phyloP scores from a whole-genome alignment of 2,113 vertebrate genomes.

The Callipepla squamata region DNA sequence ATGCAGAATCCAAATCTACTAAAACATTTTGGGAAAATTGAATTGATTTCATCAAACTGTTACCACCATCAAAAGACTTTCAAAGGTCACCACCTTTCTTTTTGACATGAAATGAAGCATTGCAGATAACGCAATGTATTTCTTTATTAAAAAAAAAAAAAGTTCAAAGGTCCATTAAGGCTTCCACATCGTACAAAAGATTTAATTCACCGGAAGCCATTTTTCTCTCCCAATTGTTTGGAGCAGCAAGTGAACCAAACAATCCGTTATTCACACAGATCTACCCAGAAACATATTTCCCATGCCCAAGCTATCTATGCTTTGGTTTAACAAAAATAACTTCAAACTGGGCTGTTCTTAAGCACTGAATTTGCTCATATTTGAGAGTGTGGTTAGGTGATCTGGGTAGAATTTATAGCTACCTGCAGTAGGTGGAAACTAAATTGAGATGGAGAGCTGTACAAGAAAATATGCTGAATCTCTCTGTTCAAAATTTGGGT shows the following conservation, averaged over 20 bases:
- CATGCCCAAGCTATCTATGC: neutral
- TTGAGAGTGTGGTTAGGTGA: accelerated
- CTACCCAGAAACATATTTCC: constrained; percentile 35
- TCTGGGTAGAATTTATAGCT: neutral
- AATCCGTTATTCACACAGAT: constrained; percentile 61
- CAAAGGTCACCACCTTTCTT: constrained; percentile 43
- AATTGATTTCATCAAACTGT: constrained; percentile 26
- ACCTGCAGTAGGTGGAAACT: neutral
- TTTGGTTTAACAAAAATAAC: neutral
- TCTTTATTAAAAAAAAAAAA: constrained; percentile 36
- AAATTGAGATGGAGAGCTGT: accelerated
- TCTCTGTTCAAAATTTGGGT: neutral
- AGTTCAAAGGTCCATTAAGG: constrained; percentile 66
- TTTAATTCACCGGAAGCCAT: constrained; percentile 66
- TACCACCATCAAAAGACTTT: constrained; percentile 41
- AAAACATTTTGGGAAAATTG: neutral
- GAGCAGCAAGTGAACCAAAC: constrained; percentile 65
- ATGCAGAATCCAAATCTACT: neutral
- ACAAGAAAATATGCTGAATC: accelerated
- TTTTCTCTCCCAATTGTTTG: constrained; percentile 67
- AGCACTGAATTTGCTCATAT: neutral
- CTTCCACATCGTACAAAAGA: constrained; percentile 54
- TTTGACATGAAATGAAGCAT: constrained; percentile 9
- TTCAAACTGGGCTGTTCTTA: neutral
- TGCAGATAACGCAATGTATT: constrained; percentile 43